Base-by-base conservation (phyloP, 2,888 invertebrate species). In the Atethmia centrago region DNA sequence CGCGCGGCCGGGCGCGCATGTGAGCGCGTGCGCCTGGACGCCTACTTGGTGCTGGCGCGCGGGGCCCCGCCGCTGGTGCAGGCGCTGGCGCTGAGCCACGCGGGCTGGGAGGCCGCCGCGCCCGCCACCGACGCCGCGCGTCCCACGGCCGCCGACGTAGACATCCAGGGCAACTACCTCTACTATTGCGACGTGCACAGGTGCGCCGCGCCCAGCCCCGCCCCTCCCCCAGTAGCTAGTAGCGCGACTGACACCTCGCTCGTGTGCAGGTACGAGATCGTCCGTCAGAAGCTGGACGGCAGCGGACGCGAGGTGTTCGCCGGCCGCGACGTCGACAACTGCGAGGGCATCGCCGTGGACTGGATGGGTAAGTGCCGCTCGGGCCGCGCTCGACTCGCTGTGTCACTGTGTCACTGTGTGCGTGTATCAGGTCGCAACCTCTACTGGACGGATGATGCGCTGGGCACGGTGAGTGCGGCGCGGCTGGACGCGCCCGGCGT, bases 391-490 rank as follows among this genome's bases (percentile, higher is more conserved):
- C 51, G 21, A 2, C 16, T 9, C n/a, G 31, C 63, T 0, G 28
- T 3, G 25, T 1, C 45, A 12, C 31, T 31, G 31, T 31, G 63
- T 64, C 56, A 64, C n/a, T 64, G 31, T 45, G 40, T 55, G 31
- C 19, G 8, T n/a, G 59, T 28, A 14, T 9, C 87, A 95, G 95
- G 94, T 0, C 87, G 92, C 74, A 98, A 98, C 94, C 92, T 99
- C 74, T 99, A 98, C 95, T 99, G 98, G 98, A 98, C 98, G 68
- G 98, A 98, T 93, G 97, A 97, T 91, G 97, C 97, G 71, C 94
- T 97, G 83, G 97, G 97, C 73, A 96, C 96, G 68, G 97, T 99
- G 81, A 97, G 96, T 87, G 98, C 98, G 51, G 97, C 98, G 61
- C 97, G 97, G 51, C 91, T 98, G 76, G 95, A 96, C 45, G 97